phyloP scores from a whole-genome alignment of 92 coral and sea anemone species.

The Anthopleura xanthogrammica region DNA sequence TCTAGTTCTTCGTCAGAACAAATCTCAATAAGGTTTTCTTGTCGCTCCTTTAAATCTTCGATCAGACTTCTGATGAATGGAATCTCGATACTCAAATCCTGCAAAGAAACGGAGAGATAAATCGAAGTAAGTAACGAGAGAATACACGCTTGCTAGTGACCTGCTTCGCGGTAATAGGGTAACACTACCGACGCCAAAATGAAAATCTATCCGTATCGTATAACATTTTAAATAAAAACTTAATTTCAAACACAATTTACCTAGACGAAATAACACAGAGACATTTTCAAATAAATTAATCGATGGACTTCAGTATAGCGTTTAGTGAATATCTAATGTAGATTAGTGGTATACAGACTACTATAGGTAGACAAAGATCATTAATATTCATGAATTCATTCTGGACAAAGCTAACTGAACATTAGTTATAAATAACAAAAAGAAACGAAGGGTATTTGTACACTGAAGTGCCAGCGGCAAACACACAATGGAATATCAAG shows the following conservation, averaged over 20 bases:
- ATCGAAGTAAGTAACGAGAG: neutral
- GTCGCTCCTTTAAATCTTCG: constrained; percentile 45
- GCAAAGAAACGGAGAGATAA: constrained; percentile 15
- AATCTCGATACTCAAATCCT: constrained; percentile 72
- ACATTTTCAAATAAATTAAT: neutral
- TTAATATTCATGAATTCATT: neutral
- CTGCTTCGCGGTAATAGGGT: neutral
- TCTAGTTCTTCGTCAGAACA: constrained; percentile 47
- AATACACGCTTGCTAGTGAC: neutral
- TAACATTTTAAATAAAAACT: neutral
- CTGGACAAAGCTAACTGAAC: no score
- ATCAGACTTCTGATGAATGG: constrained; percentile 62
- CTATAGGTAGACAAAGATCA: neutral
- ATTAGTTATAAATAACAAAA: no score
- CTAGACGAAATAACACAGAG: neutral
- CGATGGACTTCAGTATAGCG: neutral
- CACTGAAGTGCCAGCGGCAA: no score
- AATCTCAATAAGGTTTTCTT: constrained; percentile 36
- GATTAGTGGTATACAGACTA: neutral
- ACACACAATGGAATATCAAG: no score
- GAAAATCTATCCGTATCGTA: neutral
- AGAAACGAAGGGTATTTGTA: no score
- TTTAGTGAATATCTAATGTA: neutral
- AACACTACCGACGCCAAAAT: neutral
- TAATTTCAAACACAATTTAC: neutral